A percentile compares a stretch with the other conserved stretches of the same genome.
Evolutionary conservation across 2,113 vertebrate genomes (phyloP).

Genomic region (Siniperca chuatsi): DNA sequence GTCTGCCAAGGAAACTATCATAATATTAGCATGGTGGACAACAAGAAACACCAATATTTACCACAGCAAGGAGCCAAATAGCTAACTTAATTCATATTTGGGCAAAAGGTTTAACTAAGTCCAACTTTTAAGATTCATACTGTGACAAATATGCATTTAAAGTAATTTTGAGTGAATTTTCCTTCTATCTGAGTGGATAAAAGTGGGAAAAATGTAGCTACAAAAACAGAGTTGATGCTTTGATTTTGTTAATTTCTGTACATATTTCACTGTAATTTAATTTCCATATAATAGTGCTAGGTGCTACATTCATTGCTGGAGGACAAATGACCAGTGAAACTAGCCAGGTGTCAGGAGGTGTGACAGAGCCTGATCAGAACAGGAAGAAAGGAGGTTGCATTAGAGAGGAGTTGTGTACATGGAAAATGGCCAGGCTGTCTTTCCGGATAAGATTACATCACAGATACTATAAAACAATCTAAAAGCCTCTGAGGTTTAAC

Average conservation of each 20-base stretch:
- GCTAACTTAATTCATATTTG: background rate
- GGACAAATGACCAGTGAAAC: constrained; percentile 36
- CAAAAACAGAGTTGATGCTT: background rate
- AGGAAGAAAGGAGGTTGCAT: constrained; percentile 41
- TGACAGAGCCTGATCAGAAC: constrained; percentile 47
- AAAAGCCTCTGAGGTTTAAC: background rate
- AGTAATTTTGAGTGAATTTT: background rate
- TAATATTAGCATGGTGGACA: background rate
- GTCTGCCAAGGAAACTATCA: background rate
- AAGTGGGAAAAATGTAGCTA: background rate
- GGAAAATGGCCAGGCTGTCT: background rate
- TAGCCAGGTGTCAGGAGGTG: constrained; percentile 12
- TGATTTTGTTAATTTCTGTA: background rate
- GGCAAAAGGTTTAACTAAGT: background rate
- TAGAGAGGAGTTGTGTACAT: background rate
- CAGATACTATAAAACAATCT: background rate
- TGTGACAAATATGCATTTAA: background rate
- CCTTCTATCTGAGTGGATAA: background rate
- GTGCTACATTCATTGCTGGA: background rate
- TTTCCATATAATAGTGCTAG: background rate
- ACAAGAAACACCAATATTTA: background rate
- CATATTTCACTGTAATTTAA: background rate
- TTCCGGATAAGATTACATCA: constrained; percentile 16
- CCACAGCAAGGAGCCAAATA: background rate
- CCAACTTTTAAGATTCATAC: background rate